Base-by-base conservation (phyloP, 2,113 vertebrate species). In the Sinocyclocheilus grahami region DNA sequence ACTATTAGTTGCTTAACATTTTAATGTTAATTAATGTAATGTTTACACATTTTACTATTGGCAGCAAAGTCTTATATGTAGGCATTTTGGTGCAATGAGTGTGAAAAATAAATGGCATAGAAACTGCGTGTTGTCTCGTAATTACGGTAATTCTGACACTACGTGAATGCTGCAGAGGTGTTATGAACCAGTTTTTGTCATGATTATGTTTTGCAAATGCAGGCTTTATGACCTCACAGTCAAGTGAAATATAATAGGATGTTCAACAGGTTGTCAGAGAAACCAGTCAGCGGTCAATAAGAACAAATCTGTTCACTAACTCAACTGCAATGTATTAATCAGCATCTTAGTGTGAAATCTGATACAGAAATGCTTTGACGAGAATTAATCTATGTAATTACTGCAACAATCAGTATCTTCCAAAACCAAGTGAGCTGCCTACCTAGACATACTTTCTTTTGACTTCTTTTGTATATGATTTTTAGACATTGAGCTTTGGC, bases 161-260 rank as follows among this genome's bases (percentile, higher is more conserved):
- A 46, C 1, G 2, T 76, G 42, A 48, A 24, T n/a, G n/a, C 74
- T 14, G 42, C 22, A 46, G 39, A 74, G 2, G 11, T 69, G 14
- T 3, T 69, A 16, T 33, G 1, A 30, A 16, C 0, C 0, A 18
- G 13, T 30, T 51, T 77, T n/a, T 39, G 7, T 53, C 13, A 18
- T 30, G 24, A 51, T 82, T 86, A 78, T 78, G 48, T 80, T 65
- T 46, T 7, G 16, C 67, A 3, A 84, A 60, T 3, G 12, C 79
- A 78, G 88, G 88, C 76, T 81, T 89, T 85, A 84, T 82, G 85
- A 89, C 82, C 82, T 72, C 72, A 55, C 78, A 78, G 72, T 89
- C 53, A 87, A 84, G 72, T 39, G 82, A 84, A 78, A 69, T 81
- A 58, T 71, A 24, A 65, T 62, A 33, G 46, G 63, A 48, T 80